phyloP scores from a whole-genome alignment of 1,140 invertebrate genomes.

The Lordiphosa clarofinis region DNA sequence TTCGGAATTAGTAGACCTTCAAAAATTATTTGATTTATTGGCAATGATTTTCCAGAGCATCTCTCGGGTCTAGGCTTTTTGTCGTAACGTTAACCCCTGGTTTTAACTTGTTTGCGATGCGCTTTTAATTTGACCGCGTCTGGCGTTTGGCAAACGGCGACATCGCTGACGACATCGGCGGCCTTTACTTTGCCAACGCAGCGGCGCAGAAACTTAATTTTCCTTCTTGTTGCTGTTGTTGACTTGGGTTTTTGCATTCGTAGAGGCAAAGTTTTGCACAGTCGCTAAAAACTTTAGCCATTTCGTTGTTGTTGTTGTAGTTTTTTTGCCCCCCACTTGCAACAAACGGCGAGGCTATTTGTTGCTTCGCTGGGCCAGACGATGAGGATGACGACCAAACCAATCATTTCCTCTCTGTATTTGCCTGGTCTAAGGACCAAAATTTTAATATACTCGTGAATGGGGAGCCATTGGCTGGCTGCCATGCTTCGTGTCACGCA shows the following conservation, averaged over 20 bases:
- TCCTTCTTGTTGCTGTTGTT: conserved; percentile 37
- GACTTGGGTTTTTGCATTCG: conserved; percentile 60
- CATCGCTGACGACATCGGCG: conserved; percentile 25
- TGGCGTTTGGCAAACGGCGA: conserved; percentile 19
- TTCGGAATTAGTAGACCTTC: no score
- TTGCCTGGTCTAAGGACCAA: conserved; percentile 35
- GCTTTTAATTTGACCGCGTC: conserved; percentile 67
- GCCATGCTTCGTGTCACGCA: conserved; percentile 59
- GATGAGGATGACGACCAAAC: conserved; percentile 46
- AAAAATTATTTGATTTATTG: no score
- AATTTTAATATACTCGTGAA: conserved; percentile 66
- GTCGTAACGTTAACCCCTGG: not conserved
- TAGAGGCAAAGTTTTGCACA: conserved; percentile 50
- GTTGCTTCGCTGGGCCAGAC: conserved; percentile 66
- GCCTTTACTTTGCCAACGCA: conserved; percentile 56
- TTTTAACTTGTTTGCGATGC: conserved; percentile 37
- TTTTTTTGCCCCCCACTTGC: conserved; percentile 19
- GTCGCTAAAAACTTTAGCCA: conserved; percentile 60
- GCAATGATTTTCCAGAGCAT: no score
- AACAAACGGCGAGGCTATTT: conserved; percentile 42
- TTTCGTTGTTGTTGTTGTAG: conserved; percentile 13
- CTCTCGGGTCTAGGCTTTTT: not conserved
- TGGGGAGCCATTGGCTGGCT: conserved; percentile 50
- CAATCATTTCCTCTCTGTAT: conserved; percentile 54
- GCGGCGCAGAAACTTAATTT: conserved; percentile 69